Conservation (phyloP, 2,113 vertebrate genomes). For the Perccottus glenii region DNA sequence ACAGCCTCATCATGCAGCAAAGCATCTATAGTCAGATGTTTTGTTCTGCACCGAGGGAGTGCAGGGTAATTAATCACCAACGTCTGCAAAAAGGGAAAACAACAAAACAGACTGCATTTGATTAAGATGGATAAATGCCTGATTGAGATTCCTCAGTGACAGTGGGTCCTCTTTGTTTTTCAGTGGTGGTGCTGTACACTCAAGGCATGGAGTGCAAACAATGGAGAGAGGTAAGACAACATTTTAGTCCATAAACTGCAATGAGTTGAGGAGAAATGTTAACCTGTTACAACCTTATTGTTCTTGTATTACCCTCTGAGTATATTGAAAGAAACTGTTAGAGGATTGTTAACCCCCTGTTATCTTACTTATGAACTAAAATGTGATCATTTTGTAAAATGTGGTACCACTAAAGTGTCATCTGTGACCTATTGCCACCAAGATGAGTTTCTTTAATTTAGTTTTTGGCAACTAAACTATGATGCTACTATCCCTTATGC, state of each 20-base stretch:
- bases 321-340: too few species aligned
- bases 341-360: too few species aligned
- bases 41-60: slow-evolving; percentile 47
- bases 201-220: slow-evolving; percentile 91
- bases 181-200: slow-evolving; percentile 95
- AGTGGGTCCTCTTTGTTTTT: slow-evolving; percentile 7
- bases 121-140: slow-evolving; percentile 12
- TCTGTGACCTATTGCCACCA: too few species aligned
- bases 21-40: slow-evolving; percentile 24
- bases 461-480: too few species aligned
- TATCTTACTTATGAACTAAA: too few species aligned
- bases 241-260: neutral
- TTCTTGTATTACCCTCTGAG: too few species aligned
- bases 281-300: too few species aligned
- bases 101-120: slow-evolving; percentile 45
- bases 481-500: too few species aligned
- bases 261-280: too few species aligned
- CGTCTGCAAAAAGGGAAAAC: slow-evolving; percentile 29
- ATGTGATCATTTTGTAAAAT: too few species aligned
- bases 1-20: slow-evolving; percentile 20
- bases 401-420: too few species aligned
- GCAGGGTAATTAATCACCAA: slow-evolving; percentile 57
- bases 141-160: slow-evolving; percentile 44
- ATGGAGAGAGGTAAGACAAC: slow-evolving; percentile 90
- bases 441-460: too few species aligned